A percentile compares a stretch with the other conserved stretches of the same genome.
Evolutionary conservation across 2,113 vertebrate genomes (phyloP).

Genomic region (Boulengeromyrus knoepffleri): DNA sequence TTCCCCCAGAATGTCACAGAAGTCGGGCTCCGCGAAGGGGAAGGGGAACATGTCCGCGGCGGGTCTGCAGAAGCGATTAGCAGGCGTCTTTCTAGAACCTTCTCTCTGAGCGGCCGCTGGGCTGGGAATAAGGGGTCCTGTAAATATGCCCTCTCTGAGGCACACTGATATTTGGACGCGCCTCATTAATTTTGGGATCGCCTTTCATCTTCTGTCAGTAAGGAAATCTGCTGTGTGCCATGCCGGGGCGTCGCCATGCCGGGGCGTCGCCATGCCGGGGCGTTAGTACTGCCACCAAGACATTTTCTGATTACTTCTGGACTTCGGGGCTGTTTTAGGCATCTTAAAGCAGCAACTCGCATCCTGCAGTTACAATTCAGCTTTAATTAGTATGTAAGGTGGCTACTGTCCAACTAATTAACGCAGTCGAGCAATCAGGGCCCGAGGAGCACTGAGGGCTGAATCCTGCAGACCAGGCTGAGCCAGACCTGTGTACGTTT

Average conservation of each 20-base stretch:
- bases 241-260: neutral
- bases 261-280: neutral
- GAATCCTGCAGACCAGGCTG: neutral
- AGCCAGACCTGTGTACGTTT: neutral
- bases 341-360: neutral
- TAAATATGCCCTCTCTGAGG: neutral
- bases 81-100: neutral
- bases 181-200: constrained; percentile 1
- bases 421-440: neutral
- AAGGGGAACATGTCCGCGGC: neutral
- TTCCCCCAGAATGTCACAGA: constrained; percentile 6
- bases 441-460: neutral
- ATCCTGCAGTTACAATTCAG: neutral
- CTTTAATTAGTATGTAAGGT: neutral
- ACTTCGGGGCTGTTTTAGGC: neutral
- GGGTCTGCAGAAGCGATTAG: neutral
- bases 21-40: neutral
- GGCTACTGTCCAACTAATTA: neutral
- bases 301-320: neutral
- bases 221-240: neutral
- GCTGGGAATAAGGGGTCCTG: neutral
- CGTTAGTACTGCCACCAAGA: neutral
- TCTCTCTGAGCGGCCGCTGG: neutral
- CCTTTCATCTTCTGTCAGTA: constrained; percentile 8
- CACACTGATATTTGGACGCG: neutral